Percentiles rank a stretch among this genome's conserved stretches.
Conservation (phyloP, 64 coral and sea anemone species). For the Stylophora pistillata region DNA sequence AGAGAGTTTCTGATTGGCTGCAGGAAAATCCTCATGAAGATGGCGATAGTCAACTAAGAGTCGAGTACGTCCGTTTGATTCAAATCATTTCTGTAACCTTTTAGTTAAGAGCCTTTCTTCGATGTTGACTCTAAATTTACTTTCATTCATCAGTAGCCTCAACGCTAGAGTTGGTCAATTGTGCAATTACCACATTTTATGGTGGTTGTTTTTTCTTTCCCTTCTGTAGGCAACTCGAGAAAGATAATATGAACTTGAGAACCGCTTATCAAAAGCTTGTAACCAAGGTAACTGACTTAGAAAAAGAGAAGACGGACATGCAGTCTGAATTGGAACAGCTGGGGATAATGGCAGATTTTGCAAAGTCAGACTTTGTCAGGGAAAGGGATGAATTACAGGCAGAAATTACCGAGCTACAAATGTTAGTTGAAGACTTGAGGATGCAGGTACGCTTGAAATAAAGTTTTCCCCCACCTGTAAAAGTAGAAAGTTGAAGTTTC, state of each 20-base stretch:
- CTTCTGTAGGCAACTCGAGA: constrained; percentile 79
- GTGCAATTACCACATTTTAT: too few relatives aligned
- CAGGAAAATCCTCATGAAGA: background rate
- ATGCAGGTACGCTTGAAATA: constrained; percentile 51
- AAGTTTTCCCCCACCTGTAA: background rate
- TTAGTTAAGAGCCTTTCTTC: background rate
- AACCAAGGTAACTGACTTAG: constrained; percentile 56
- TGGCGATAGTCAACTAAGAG: constrained; percentile 16
- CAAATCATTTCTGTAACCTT: background rate
- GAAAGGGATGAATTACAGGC: constrained; percentile 89
- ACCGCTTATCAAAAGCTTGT: constrained; percentile 66
- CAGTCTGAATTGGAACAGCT: constrained; percentile 81
- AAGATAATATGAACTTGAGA: constrained; percentile 79
- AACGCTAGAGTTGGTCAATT: too few relatives aligned
- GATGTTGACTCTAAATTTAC: background rate
- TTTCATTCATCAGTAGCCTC: too few relatives aligned
- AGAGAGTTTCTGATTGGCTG: background rate
- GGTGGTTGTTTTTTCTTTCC: background rate
- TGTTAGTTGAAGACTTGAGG: constrained; percentile 93
- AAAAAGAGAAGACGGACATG: constrained; percentile 85
- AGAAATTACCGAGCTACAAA: constrained; percentile 90
- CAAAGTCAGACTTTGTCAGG: constrained; percentile 61
- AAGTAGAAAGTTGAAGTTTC: too few relatives aligned
- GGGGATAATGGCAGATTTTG: constrained; percentile 53
- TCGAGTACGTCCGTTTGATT: background rate